A percentile compares a stretch with the other conserved stretches of the same genome.
Conservation (phyloP, 1,140 invertebrate genomes). For the Drosophila carrolli region DNA sequence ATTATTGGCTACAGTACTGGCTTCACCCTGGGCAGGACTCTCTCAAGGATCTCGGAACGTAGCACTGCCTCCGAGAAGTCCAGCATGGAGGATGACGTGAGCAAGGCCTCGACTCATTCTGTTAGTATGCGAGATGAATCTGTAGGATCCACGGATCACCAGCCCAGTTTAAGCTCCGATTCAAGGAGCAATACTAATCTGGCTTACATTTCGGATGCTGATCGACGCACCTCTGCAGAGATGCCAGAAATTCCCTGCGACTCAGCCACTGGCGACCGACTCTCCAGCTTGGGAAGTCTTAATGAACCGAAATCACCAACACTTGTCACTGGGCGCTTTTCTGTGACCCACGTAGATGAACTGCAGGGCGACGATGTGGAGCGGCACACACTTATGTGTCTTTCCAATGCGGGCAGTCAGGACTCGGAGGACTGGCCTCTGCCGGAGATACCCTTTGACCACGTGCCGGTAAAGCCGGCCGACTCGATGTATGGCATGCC, state of each 20-base stretch:
- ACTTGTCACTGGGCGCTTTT: conserved; percentile 80
- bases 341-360: conserved; percentile 81
- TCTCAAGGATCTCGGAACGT: conserved; percentile 93
- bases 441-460: conserved; percentile 87
- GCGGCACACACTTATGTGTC: conserved; percentile 76
- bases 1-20: conserved; percentile 89
- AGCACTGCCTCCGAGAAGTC: conserved; percentile 94
- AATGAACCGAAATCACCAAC: conserved; percentile 86
- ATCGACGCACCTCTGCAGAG: conserved; percentile 91
- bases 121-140: conserved; percentile 94
- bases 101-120: conserved; percentile 91
- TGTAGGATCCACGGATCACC: conserved; percentile 92
- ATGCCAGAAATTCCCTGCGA: conserved; percentile 92
- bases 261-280: conserved; percentile 85
- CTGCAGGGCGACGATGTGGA: conserved; percentile 69
- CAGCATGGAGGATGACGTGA: conserved; percentile 92
- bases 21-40: conserved; percentile 89
- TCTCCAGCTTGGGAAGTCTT: conserved; percentile 78
- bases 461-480: conserved; percentile 77
- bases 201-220: conserved; percentile 90
- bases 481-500: conserved; percentile 76
- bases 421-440: conserved; percentile 90
- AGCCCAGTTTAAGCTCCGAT: conserved; percentile 93
- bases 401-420: conserved; percentile 86
- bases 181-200: conserved; percentile 89